Conservation (phyloP, 2,113 vertebrate species). For the Speoplatyrhinus poulsoni region DNA sequence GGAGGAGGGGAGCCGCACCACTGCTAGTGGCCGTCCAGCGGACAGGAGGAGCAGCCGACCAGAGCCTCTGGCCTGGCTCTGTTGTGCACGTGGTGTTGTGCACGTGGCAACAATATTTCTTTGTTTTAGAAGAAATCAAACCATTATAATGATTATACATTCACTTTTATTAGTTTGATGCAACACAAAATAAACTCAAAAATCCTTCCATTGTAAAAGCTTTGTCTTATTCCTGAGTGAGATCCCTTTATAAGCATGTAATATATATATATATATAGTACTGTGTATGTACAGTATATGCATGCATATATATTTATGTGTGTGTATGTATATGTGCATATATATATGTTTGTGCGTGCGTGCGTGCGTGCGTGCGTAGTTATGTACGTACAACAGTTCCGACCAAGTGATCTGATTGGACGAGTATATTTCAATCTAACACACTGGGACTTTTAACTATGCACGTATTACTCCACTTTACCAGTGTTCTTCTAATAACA, state of each 20-base stretch:
- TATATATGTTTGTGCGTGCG: no score
- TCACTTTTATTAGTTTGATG: background rate
- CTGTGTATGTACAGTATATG: no score
- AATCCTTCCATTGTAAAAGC: background rate
- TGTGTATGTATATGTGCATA: no score
- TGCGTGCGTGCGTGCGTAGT: no score
- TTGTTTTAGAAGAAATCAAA: conserved; percentile 60
- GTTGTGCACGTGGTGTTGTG: background rate
- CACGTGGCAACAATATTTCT: conserved; percentile 23
- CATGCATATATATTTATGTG: no score
- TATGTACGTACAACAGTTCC: no score
- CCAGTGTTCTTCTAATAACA: no score
- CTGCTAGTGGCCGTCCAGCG: background rate
- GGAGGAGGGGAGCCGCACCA: no score
- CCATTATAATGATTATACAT: background rate
- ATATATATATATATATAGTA: background rate
- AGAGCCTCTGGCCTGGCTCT: background rate
- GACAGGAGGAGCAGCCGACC: background rate
- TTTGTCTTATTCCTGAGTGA: background rate
- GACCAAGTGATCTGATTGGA: no score
- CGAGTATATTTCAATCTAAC: no score
- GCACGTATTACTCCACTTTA: no score
- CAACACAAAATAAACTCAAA: background rate
- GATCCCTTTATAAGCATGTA: background rate
- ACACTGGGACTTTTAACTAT: no score